phyloP scores from a whole-genome alignment of 2,888 invertebrate genomes.

The Parapristionchus giblindavisi region DNA sequence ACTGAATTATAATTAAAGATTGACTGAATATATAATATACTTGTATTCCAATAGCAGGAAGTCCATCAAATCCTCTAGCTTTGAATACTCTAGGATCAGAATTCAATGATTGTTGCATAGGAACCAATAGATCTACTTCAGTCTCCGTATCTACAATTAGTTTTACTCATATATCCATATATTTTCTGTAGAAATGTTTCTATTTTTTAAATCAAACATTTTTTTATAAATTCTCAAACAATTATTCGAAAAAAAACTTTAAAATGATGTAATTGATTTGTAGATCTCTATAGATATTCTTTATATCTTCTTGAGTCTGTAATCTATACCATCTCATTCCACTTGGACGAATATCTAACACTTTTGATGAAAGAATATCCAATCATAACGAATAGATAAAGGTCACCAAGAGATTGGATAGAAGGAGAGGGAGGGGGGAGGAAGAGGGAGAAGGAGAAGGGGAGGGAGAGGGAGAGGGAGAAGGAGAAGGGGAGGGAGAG shows the following conservation, averaged over 20 bases:
- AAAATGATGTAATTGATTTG: too few relatives aligned
- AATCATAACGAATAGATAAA: conserved; percentile 24
- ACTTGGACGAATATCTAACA: conserved; percentile 10
- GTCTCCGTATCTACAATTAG: conserved; percentile 63
- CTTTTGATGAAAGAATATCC: conserved; percentile 15
- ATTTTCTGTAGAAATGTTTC: not conserved
- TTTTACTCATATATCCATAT: not conserved
- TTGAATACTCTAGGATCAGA: conserved; percentile 65
- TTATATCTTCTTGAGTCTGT: too few relatives aligned
- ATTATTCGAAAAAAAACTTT: not conserved
- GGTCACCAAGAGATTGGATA: conserved; percentile 12
- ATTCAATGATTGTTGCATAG: conserved; percentile 62
- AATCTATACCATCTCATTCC: not conserved
- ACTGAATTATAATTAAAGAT: not conserved
- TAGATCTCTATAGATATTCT: too few relatives aligned
- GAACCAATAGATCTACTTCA: conserved; percentile 65
- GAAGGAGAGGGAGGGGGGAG: not conserved
- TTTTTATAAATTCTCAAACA: not conserved
- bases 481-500: conserved; percentile 10
- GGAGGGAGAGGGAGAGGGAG: conserved; percentile 14
- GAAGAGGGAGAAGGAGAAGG: conserved; percentile 39
- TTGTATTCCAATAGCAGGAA: conserved; percentile 68
- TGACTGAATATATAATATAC: conserved; percentile 39
- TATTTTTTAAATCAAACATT: not conserved
- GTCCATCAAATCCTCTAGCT: conserved; percentile 66